A percentile compares a stretch with the other conserved stretches of the same genome.
Evolutionary conservation across 2,113 vertebrate genomes (phyloP).

Genomic region (Apaloderma vittatum): DNA sequence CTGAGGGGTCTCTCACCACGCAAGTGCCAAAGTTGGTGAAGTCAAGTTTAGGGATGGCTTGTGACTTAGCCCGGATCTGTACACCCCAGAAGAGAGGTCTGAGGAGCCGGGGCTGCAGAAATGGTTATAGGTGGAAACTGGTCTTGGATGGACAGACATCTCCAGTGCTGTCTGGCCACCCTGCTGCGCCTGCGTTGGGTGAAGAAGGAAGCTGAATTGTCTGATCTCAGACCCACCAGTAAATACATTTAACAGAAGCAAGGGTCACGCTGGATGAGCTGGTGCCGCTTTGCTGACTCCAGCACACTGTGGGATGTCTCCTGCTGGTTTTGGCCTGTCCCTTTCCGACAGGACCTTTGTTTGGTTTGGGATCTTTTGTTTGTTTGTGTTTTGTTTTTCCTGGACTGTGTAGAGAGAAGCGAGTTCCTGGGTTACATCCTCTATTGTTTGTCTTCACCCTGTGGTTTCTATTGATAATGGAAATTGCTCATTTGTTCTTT

Average conservation of each 20-base stretch:
- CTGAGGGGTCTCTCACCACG: neutral
- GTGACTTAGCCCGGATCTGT: rapidly evolving
- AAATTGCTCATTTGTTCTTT: neutral
- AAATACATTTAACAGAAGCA: neutral
- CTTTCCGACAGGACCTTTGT: neutral
- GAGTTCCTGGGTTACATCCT: constrained; percentile 20
- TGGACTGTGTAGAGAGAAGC: neutral
- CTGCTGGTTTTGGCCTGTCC: neutral
- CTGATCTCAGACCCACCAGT: neutral
- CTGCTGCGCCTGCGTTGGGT: neutral
- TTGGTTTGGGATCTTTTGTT: constrained; percentile 6
- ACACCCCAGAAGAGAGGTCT: rapidly evolving
- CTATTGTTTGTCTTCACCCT: neutral
- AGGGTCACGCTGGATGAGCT: neutral
- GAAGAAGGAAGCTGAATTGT: neutral
- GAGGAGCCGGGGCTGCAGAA: rapidly evolving
- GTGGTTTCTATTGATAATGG: constrained; percentile 14
- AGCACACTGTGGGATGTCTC: constrained; percentile 8
- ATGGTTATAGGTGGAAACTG: neutral
- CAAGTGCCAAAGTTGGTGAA: neutral
- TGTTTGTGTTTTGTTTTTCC: neutral
- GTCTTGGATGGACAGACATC: neutral
- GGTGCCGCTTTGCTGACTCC: neutral
- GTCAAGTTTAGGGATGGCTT: neutral
- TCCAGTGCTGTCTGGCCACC: neutral